Percentiles rank a stretch among this genome's conserved stretches.
phyloP scores from a whole-genome alignment of 1,140 invertebrate species.

The Drosophila rhopaloa region DNA sequence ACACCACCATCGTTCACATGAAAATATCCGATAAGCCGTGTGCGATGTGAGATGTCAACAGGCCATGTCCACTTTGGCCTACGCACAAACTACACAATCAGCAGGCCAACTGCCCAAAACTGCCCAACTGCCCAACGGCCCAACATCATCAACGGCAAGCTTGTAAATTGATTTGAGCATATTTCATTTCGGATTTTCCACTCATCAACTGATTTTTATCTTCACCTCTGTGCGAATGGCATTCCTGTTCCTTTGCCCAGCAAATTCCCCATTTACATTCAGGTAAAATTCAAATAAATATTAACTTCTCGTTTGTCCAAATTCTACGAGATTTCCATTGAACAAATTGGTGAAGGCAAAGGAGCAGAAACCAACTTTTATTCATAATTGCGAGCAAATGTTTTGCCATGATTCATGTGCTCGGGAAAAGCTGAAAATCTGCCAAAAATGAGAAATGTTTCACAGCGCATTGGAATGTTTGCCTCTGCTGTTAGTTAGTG shows the following conservation, averaged over 20 bases:
- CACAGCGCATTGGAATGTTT: constrained; percentile 15
- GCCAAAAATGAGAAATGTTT: constrained; percentile 21
- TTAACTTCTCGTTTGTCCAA: constrained; percentile 22
- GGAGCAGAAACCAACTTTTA: constrained; percentile 1
- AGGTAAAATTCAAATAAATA: constrained; percentile 42
- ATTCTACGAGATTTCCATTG: constrained; percentile 19
- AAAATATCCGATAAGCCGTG: constrained; percentile 31
- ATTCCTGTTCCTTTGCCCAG: constrained; percentile 18
- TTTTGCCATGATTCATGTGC: constrained; percentile 21
- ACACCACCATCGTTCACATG: constrained; percentile 36
- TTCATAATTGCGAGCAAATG: constrained; percentile 21
- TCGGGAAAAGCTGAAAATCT: constrained; percentile 1
- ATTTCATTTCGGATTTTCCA: constrained; percentile 56
- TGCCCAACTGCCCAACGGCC: not conserved
- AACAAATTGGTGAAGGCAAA: not conserved
- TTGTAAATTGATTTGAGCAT: constrained; percentile 71
- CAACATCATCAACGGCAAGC: constrained; percentile 24
- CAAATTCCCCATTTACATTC: constrained; percentile 33
- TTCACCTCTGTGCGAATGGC: constrained; percentile 13
- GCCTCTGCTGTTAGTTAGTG: constrained; percentile 15
- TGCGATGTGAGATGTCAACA: constrained; percentile 58
- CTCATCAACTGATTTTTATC: constrained; percentile 51
- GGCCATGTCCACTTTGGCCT: constrained; percentile 57
- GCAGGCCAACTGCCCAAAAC: constrained; percentile 1
- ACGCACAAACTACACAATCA: constrained; percentile 31